Base-by-base conservation (phyloP, 2,797 vertebrate genomes). In the Poecilia wingei region DNA sequence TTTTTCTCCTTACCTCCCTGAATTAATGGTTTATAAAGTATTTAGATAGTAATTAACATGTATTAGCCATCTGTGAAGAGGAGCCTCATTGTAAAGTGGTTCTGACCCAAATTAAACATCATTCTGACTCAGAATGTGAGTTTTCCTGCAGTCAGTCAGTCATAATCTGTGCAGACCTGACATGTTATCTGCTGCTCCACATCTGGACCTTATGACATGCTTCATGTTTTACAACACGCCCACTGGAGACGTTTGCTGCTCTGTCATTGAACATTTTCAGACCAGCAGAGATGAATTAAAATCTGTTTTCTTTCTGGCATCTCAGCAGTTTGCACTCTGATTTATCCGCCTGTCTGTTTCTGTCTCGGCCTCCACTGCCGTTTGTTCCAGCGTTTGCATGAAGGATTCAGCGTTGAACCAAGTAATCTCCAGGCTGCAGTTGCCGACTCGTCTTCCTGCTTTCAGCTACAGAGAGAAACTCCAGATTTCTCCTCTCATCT, bases 361-460 rank as follows among this genome's bases (percentile, higher is more conserved):
- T n/a, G 10, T 25, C n/a, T 57, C n/a, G 10, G 12, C 1, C 13
- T 61, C 13, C 28, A 6, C n/a, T 61, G n/a, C 28, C 51, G 49
- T 51, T 72, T 47, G 18, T 72, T 47, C 20, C 45, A 20, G 13
- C 9, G 43, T 73, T 25, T 53, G 33, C 33, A 39, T 66, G 61
- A 36, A 66, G 46, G 71, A 20, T 25, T 18, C 46, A 33, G 71
- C 53, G n/a, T 22, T 51, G 71, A 36, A 72, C 16, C 70, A 16
- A 4, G 3, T 49, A 0, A 31, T 41, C 22, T 73, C 72, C 72
- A 39, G 49, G n/a, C 45, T 51, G 28, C 47, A 68, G 18, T 9
- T 25, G 53, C 18, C 31, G 33, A 73, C 33, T 75, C 25, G 74
- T 75, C 74, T 75, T 75, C 74, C 74, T 61, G 41, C 41, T 33